Evolutionary conservation across 2,113 vertebrate species (phyloP).

Genomic region (Clupea harengus): DNA sequence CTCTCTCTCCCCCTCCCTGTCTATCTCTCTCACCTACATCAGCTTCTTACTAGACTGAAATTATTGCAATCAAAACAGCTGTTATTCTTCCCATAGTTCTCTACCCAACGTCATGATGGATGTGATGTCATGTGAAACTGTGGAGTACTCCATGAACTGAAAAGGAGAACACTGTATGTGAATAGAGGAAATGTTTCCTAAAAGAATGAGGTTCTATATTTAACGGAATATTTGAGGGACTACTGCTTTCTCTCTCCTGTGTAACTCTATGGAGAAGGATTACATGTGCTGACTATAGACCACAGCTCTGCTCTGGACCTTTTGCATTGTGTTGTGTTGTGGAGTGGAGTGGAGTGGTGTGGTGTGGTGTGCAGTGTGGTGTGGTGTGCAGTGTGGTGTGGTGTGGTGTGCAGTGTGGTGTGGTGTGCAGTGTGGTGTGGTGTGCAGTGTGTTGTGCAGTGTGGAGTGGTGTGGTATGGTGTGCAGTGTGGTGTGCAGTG

Average conservation of each 20-base stretch:
- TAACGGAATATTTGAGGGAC: neutral
- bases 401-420: neutral
- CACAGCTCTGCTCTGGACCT: no score
- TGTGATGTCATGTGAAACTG: no score
- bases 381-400: neutral
- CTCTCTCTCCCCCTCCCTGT: neutral
- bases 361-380: neutral
- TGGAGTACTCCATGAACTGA: no score
- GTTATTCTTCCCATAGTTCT: neutral
- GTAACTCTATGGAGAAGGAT: neutral
- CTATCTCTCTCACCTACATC: neutral
- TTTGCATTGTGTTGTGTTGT: neutral
- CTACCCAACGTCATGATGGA: no score
- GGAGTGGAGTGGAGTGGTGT: neutral
- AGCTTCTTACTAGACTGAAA: neutral
- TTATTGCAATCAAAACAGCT: neutral
- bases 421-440: neutral
- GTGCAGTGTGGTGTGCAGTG: neutral
- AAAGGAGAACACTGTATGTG: no score
- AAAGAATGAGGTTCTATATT: no score
- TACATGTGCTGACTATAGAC: no score
- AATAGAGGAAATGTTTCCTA: no score
- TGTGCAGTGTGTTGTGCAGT: neutral
- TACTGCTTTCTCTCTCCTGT: neutral
- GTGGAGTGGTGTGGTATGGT: neutral